phyloP scores from a whole-genome alignment of 1,140 invertebrate genomes.

The Conopomorpha cramerella region DNA sequence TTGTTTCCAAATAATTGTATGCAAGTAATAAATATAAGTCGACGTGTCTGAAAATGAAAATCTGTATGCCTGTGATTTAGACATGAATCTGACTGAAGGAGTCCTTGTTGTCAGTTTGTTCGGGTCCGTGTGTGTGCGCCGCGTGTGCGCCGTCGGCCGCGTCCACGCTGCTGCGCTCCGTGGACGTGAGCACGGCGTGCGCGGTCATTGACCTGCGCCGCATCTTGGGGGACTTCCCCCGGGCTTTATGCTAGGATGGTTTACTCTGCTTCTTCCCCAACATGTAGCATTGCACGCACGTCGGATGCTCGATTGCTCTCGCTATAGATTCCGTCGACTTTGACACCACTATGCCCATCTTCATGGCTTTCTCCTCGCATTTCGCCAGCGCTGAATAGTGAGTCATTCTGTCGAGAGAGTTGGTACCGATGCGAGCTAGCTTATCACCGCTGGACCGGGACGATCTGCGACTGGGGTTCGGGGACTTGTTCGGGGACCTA shows the following conservation, averaged over 20 bases:
- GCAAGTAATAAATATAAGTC: too few species aligned
- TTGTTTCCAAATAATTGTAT: too few species aligned
- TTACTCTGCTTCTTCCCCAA: conserved; percentile 63
- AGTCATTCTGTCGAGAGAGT: conserved; percentile 50
- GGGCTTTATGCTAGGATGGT: conserved; percentile 65
- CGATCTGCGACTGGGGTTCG: conserved; percentile 41
- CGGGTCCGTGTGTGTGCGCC: conserved; percentile 21
- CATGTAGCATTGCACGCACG: conserved; percentile 68
- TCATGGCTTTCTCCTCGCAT: conserved; percentile 55
- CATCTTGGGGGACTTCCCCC: conserved; percentile 55
- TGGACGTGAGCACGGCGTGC: conserved; percentile 38
- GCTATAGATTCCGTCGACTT: conserved; percentile 56
- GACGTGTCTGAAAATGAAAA: too few species aligned
- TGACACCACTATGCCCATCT: conserved; percentile 57
- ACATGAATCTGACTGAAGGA: conserved; percentile 49
- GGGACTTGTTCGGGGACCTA: conserved; percentile 51
- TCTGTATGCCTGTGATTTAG: too few species aligned
- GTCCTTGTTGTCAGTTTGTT: conserved; percentile 21
- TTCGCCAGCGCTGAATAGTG: conserved; percentile 55
- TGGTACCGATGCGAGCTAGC: conserved; percentile 49
- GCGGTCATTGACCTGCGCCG: conserved; percentile 39
- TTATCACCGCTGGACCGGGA: conserved; percentile 52
- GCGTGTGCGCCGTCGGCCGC: conserved; percentile 45
- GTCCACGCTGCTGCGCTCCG: conserved; percentile 50
- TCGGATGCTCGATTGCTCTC: conserved; percentile 66